phyloP scores from a whole-genome alignment of 2,888 invertebrate genomes.

The Scrobipalpa atriplicella region DNA sequence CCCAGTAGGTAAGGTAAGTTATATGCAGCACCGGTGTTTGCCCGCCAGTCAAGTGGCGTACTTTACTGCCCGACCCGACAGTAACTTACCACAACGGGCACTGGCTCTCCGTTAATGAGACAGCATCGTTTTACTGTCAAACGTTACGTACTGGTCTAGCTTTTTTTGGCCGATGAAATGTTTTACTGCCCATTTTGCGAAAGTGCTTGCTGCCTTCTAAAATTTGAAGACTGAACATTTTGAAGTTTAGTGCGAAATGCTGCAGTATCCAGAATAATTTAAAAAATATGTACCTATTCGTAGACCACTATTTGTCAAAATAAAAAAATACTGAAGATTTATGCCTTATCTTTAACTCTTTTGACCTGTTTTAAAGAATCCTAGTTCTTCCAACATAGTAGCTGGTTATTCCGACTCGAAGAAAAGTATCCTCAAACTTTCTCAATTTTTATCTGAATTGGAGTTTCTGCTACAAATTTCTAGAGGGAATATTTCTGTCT shows the following conservation, averaged over 20 bases:
- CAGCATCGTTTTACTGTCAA: conserved; percentile 70
- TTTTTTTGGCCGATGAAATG: conserved; percentile 1
- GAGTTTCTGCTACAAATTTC: not conserved
- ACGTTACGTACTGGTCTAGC: conserved; percentile 42
- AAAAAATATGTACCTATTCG: too few relatives aligned
- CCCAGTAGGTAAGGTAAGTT: conserved; percentile 43
- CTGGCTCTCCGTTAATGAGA: conserved; percentile 73
- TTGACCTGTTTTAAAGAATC: not conserved
- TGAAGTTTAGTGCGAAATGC: too few relatives aligned
- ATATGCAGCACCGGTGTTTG: conserved; percentile 54
- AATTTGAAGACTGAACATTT: not conserved
- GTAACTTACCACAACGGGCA: conserved; percentile 74
- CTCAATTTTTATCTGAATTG: not conserved
- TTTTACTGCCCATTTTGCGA: not conserved
- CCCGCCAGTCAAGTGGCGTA: conserved; percentile 71
- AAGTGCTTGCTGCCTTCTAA: not conserved
- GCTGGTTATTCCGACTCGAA: too few relatives aligned
- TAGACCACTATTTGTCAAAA: too few relatives aligned
- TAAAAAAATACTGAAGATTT: too few relatives aligned
- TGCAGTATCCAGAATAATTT: too few relatives aligned
- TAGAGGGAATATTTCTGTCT: not conserved
- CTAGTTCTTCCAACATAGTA: not conserved
- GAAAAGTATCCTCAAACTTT: not conserved
- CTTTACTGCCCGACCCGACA: conserved; percentile 66
- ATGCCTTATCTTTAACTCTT: too few relatives aligned